Conservation (phyloP, 1,140 invertebrate species). For the Dysdera silvatica region DNA sequence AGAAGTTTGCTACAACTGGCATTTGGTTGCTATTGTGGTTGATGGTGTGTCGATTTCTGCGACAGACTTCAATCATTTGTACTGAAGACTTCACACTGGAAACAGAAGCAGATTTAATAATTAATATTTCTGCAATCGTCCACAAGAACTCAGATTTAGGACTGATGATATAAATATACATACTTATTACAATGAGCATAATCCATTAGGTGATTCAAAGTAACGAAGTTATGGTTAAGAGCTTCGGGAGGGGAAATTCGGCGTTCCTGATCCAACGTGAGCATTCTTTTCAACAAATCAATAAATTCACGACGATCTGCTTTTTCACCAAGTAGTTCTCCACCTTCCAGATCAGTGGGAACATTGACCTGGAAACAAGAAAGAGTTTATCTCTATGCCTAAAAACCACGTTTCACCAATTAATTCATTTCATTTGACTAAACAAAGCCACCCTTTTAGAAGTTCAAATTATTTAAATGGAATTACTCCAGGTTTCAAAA, state of each 20-base stretch:
- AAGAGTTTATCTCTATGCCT: not conserved
- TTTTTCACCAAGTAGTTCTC: conserved; percentile 90
- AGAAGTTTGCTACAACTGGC: conserved; percentile 55
- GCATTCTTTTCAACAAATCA: conserved; percentile 91
- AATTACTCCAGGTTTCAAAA: too few relatives aligned
- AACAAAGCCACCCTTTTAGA: too few relatives aligned
- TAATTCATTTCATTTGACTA: too few relatives aligned
- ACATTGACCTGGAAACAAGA: conserved; percentile 78
- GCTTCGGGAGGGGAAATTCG: conserved; percentile 91
- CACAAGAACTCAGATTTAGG: not conserved
- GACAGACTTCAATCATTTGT: conserved; percentile 89
- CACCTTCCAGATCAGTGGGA: conserved; percentile 89
- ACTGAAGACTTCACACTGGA: conserved; percentile 74
- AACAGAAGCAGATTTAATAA: not conserved
- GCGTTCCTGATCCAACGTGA: conserved; percentile 94
- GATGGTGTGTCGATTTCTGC: conserved; percentile 29
- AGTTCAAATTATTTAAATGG: too few relatives aligned
- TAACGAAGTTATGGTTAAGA: conserved; percentile 89
- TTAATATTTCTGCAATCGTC: not conserved
- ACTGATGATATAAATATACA: conserved; percentile 4
- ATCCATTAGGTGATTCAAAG: conserved; percentile 84
- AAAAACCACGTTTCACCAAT: too few relatives aligned
- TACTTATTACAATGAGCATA: conserved; percentile 90
- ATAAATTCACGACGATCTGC: conserved; percentile 93
- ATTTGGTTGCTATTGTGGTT: conserved; percentile 28